Evolutionary conservation across 2,888 invertebrate genomes (phyloP), one percentile per base, ranked within the genome.

Genomic region (Agrypnus murinus): DNA sequence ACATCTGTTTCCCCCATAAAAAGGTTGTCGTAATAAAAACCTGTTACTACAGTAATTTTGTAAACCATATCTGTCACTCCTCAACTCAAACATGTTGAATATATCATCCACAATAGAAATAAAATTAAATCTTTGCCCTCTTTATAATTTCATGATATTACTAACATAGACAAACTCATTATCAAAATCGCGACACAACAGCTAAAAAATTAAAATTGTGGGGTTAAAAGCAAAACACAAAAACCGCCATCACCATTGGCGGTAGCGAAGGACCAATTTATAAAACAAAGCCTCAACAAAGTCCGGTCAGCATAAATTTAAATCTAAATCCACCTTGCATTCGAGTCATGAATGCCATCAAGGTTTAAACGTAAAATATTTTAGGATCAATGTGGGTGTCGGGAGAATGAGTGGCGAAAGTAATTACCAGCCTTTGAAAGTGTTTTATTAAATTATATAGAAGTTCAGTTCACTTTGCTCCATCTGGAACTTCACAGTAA

Each of bases 391-490:
- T 32, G 55, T 63, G 57, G 64, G 14, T 12, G 38, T n/a, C 34
- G 34, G 25, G 43, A 9, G 67, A 71, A 65, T 14, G 65, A 69
- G 55, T 46, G 65, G 71, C 64, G 59, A 65, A 74, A 69, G 73
- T 70, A 73, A 75, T 75, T 75, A 69, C 60, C 48, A 15, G 62
- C 67, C 73, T 75, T 75, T 73, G 69, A 68, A 65, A 70, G 73
- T 69, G 71, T 71, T 70, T 75, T 66, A 75, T 75, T 69, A 71
- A 75, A 75, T 75, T 75, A 75, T 73, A 67, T 55, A 58, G 59
- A 72, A 74, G 72, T 65, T 64, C 69, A 66, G 32, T 65, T 63
- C 65, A 34, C 40, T 55, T 31, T 36, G 58, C 40, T 31, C 34
- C 65, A 53, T 55, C 57, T 55, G 65, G 32, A 65, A 55, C 64